Percentiles rank a stretch among this genome's conserved stretches.
These are phyloP conservation scores for Ectemnius lituratus DNA, from an alignment of 2,888 invertebrate genomes.

Conservation along the genomic window DNA sequence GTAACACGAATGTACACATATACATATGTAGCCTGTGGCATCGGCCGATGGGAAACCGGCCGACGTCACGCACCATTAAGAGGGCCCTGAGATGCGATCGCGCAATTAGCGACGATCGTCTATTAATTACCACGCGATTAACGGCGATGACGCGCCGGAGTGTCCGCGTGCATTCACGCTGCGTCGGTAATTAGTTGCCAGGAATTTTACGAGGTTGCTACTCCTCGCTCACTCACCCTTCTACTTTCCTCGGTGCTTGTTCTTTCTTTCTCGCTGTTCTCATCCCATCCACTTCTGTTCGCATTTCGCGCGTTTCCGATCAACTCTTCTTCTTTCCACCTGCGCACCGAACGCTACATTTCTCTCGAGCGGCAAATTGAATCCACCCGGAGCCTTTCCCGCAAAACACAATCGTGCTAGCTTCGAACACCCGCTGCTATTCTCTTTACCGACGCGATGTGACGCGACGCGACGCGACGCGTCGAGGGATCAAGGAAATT, in stretches of 20 bases:
- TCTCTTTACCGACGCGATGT: not conserved
- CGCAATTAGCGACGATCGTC: slow-evolving; percentile 63
- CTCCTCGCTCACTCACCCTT: not conserved
- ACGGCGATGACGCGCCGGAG: slow-evolving; percentile 54
- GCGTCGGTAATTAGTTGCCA: slow-evolving; percentile 61
- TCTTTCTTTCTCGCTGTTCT: not conserved
- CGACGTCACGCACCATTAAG: slow-evolving; percentile 59
- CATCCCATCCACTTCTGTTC: not conserved
- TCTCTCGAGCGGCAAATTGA: slow-evolving; percentile 45
- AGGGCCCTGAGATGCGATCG: slow-evolving; percentile 51
- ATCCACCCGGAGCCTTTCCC: slow-evolving; percentile 30
- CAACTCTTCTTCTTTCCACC: slow-evolving; percentile 10
- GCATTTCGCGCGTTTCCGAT: not conserved
- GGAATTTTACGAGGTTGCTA: slow-evolving; percentile 64
- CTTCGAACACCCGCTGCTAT: slow-evolving; percentile 7
- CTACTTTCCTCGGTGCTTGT: not conserved
- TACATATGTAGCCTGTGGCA: not conserved
- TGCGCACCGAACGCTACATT: slow-evolving; percentile 45
- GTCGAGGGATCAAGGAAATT: not conserved
- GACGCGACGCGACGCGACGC: not conserved
- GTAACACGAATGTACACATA: not conserved
- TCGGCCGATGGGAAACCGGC: slow-evolving; percentile 31
- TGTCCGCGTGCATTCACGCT: slow-evolving; percentile 47
- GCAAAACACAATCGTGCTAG: slow-evolving; percentile 19
- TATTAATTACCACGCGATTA: slow-evolving; percentile 64